phyloP scores from a whole-genome alignment of 1,140 invertebrate genomes.

The Drosophila orosa region DNA sequence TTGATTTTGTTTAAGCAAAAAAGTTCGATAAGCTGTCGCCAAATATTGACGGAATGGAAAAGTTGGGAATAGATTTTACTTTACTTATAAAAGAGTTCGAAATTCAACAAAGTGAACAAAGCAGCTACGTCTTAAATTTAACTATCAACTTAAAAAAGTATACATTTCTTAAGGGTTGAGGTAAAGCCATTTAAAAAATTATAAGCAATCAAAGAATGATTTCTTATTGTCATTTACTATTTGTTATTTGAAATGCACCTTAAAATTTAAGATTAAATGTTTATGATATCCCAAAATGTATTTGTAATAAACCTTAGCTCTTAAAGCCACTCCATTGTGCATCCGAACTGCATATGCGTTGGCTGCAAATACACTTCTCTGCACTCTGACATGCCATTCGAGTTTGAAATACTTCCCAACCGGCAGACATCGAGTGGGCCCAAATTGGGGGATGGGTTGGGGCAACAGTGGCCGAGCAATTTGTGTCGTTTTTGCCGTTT shows the following conservation, averaged over 20 bases:
- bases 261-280: not conserved
- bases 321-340: not conserved
- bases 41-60: slow-evolving; percentile 1
- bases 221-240: not conserved
- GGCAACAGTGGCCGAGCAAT: slow-evolving; percentile 45
- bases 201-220: not conserved
- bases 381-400: slow-evolving; percentile 18
- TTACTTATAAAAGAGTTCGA: slow-evolving; percentile 1
- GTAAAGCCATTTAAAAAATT: not conserved
- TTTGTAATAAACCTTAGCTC: not conserved
- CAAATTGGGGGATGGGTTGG: slow-evolving; percentile 2
- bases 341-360: not conserved
- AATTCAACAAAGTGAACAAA: not conserved
- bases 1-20: slow-evolving; percentile 9
- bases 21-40: slow-evolving; percentile 3
- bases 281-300: not conserved
- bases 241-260: not conserved
- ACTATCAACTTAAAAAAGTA: not conserved
- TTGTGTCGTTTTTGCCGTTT: slow-evolving; percentile 46
- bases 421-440: slow-evolving; percentile 29
- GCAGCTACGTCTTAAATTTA: not conserved
- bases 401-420: slow-evolving; percentile 16
- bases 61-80: not conserved
- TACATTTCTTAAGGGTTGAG: not conserved
- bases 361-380: not conserved